Conservation (phyloP, 2,797 vertebrate genomes). For the Poecilia gillii region DNA sequence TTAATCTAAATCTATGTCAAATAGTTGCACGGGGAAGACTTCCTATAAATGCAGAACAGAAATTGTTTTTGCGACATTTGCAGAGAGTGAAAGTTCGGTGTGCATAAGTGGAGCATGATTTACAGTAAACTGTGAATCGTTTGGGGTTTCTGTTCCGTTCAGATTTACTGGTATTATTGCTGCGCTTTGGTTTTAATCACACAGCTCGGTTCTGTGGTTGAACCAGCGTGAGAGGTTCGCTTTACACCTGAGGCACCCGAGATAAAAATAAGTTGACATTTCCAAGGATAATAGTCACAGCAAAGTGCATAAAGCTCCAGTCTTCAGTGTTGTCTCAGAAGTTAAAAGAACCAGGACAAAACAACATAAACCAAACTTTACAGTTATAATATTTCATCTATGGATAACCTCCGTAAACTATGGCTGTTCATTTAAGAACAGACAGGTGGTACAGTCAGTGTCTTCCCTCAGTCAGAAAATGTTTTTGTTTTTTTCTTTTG, state of each 20-base stretch:
- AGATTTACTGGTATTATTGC: neutral
- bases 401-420: neutral
- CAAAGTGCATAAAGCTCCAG: neutral
- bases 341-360: neutral
- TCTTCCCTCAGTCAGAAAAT: neutral
- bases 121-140: constrained; percentile 29
- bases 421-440: neutral
- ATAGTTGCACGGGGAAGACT: neutral
- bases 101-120: constrained; percentile 31
- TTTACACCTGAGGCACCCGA: constrained; percentile 3
- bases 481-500: neutral
- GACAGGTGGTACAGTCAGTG: neutral
- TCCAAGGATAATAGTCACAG: neutral
- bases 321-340: neutral
- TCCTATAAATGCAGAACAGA: neutral
- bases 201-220: constrained; percentile 14
- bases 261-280: constrained; percentile 24
- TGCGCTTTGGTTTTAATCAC: neutral
- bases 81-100: neutral
- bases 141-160: constrained; percentile 48
- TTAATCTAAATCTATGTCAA: neutral
- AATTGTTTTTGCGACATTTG: constrained; percentile 21
- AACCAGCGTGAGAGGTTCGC: constrained; percentile 3
- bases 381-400: neutral
- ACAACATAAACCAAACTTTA: neutral